A percentile compares a stretch with the other conserved stretches of the same genome.
Conservation (phyloP, 2,888 invertebrate genomes). For the Congeria kusceri region DNA sequence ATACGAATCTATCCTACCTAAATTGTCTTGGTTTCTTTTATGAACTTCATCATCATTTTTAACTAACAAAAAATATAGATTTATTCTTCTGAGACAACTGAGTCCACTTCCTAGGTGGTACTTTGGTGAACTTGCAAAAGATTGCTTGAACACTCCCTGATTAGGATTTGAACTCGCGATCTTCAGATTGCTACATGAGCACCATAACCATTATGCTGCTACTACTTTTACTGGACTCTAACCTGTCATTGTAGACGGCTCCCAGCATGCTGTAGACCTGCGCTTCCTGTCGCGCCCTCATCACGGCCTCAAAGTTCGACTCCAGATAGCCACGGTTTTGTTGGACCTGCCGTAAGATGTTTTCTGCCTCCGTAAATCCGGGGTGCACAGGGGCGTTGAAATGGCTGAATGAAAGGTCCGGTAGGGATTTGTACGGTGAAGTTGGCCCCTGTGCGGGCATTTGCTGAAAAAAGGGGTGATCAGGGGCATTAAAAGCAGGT, state of each 20-base stretch:
- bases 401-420: conserved; percentile 53
- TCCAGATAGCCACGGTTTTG: conserved; percentile 73
- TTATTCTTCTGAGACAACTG: too few species aligned
- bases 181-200: too few species aligned
- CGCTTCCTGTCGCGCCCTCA: conserved; percentile 73
- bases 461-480: conserved; percentile 47
- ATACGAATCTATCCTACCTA: too few species aligned
- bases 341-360: conserved; percentile 72
- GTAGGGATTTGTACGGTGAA: conserved; percentile 66
- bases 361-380: conserved; percentile 74
- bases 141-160: too few species aligned
- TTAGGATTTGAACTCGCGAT: too few species aligned
- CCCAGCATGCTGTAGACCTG: conserved; percentile 74
- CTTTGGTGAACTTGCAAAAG: too few species aligned
- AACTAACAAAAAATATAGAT: too few species aligned
- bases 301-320: conserved; percentile 76
- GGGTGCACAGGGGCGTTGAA: conserved; percentile 64
- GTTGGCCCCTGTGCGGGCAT: conserved; percentile 49
- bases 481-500: conserved; percentile 61
- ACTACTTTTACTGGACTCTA: too few species aligned
- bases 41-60: too few species aligned
- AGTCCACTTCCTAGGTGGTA: too few species aligned
- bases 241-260: conserved; percentile 72
- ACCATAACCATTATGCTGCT: too few species aligned
- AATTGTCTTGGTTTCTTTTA: too few species aligned